Base-by-base conservation (phyloP, 2,113 vertebrate genomes). In the Lophochroa leadbeateri region DNA sequence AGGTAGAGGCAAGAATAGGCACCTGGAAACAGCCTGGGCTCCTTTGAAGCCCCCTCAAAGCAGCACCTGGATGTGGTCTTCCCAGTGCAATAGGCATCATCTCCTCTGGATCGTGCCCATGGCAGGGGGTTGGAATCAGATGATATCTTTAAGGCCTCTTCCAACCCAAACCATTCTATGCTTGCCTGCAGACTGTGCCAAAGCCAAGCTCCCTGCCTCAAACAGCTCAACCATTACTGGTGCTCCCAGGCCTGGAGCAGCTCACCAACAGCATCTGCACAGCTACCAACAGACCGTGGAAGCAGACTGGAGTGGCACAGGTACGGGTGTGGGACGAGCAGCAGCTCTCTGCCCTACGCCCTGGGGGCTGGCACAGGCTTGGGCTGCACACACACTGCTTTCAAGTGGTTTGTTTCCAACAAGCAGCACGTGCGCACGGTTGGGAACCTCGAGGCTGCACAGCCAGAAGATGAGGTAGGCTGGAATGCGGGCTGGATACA, bases 401-500 rank as follows among this genome's bases (percentile, higher is more conserved):
- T 60, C 46, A 84, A 53, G 80, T 31, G 91, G 94, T 68, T 94
- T 81, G 43, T 28, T 63, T 43, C 14, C 9, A 2, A 69, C n/a
- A 4, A 20, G 68, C 79, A 31, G 67, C 7, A 0, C 1, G 6
- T 35, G 83, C 35, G 11, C 18, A 0, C 4, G 27, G 71, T 49
- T 67, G 70, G 61, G 33, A 92, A 84, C 72, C 86, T 28, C 29
- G 17, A 72, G 80, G 86, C 53, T 76, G 82, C 44, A 19, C 61
- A 68, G 76, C 15, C 82, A 83, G 86, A 61, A 87, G 87, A 53
- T 44, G 86, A 88, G 50, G 86, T 17, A 4, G 29, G 76, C 71
- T 81, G 92, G 86, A 91, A 97, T 84, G 89, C 3, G 61, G 47
- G 83, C 52, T 86, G 83, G 5, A 55, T 29, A n/a, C 91, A 75